Base-by-base conservation (phyloP, 1,140 invertebrate species). In the Eumaeus atala region DNA sequence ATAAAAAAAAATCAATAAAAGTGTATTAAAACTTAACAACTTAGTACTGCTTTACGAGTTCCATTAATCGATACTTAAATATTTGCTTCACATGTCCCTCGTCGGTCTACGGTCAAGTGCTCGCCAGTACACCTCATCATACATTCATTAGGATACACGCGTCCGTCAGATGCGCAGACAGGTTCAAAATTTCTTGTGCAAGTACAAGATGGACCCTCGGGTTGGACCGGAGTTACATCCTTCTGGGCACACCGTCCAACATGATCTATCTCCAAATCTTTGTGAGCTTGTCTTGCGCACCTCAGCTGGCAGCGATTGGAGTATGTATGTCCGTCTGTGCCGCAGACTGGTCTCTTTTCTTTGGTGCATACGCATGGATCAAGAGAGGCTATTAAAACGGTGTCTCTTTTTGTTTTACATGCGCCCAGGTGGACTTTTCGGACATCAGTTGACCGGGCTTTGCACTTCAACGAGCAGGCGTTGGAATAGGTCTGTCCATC, bases 321-420 rank as follows among this genome's bases (percentile, higher is more conserved):
- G 64, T 90, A 90, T 1, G 89, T 89, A 1, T 64, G 59, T 14
- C 77, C 64, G 61, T 90, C 83, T 44, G 72, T 77, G 6, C 75
- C 89, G 65, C 90, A 91, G 0, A 90, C 85, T 0, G 89, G 89
- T 0, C 67, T 69, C 1, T 50, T 48, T 33, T 73, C 70, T 37
- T 70, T 58, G 0, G 61, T 63, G 49, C 69, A 76, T 11, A 55
- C 51, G 21, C 72, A 74, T 1, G 61, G n/a, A 0, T 64, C 59
- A 5, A 38, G 36, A 1, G 62, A 16, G 1, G 44, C 56, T 0
- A 64, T 55, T 56, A 63, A 10, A 9, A 64, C 61, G 3, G 35
- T 49, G 3, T 66, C 67, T 7, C 59, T 53, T 16, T 67, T 65
- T 6, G 12, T 8, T 50, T 59, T 64, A 33, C 64, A 70, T 11